Base-by-base conservation (phyloP, 2,113 vertebrate genomes). In the Plectropomus leopardus region DNA sequence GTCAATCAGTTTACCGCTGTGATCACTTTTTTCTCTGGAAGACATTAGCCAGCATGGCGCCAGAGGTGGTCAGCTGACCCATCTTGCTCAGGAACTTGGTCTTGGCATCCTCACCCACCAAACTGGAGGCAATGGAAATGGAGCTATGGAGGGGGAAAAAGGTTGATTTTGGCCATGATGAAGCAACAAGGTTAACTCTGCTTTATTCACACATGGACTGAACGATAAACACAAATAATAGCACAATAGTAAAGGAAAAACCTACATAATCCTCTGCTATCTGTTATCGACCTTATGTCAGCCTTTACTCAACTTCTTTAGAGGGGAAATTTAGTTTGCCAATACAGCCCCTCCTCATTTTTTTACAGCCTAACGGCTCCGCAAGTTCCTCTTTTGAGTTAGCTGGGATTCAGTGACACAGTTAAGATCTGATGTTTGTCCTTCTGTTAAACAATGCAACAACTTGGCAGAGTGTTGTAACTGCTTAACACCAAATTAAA, bases 11-110 rank as follows among this genome's bases (percentile, higher is more conserved):
- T n/a, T 67, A 16, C 44, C 50, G 53, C 81, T 57, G 89, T 1
- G 78, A 74, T 93, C 83, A 90, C 89, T 99, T 99, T 95, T 99
- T 99, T 70, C 98, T 96, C 95, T 99, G 98, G 94, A 99, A 99
- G 92, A 99, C 98, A 2, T 98, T 99, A 71, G 98, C 98, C 95
- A 99, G 48, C 98, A 99, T 99, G 77, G 98, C 98, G 36, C 98
- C 97, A 1, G 98, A 99, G 1, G 98, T 99, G 66, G 98, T 99
- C 91, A 99, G 92, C 94, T 99, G 98, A 84, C 98, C 98, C 98
- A 99, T 98, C 96, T 99, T 99, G 91, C 98, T 99, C 91, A 99
- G 92, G 91, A 99, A 99, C 95, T 99, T 99, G 88, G 98, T 99
- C 94, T 99, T 99, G 76, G 98, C 98, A 54, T 99, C 98, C 94